Evolutionary conservation across 2,797 vertebrate species (phyloP), one percentile per base, ranked within the genome.

Genomic region (Ptychadena robeensis): DNA sequence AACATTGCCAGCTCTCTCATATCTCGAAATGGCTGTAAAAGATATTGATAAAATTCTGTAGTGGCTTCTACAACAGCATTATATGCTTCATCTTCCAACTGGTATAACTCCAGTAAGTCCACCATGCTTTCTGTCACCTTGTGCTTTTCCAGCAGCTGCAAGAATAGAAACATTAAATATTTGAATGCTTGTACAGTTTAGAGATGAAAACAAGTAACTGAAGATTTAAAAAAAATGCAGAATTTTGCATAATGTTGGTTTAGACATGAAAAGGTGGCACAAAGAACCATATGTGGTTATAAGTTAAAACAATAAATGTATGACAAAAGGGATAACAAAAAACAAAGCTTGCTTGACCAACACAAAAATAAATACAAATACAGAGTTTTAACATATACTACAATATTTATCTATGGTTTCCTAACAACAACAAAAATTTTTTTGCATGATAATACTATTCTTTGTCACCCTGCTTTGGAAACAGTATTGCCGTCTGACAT

Each of bases 1-100:
- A 99, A 89, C 96, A 98, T 99, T 0, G 97, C 97, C 84, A 99
- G 94, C 59, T 99, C 98, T 85, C 98, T 93, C 97, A 99, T 98
- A 92, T 99, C 97, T 89, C 97, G 93, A 90, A 99, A 99, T 2
- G 98, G 98, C 87, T 99, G 98, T 1, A 99, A 94, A 86, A 99
- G 91, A 88, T 98, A 99, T 91, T 99, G 97, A 88, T 98, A 99
- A 14, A 99, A 95, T 87, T 97, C 96, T 0, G 95, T 98, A 0
- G 96, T 97, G 0, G 97, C 96, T 92, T 99, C 97, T 87, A 96
- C 95, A 86, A 99, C 94, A 53, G 92, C 94, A 28, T 92, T 92
- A 30, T 96, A 97, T 0, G 94, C 96, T 87, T 97, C 94, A 70
- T 99, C 97, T 91, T 99, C 97, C 94, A 96, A 94, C 0, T 95